Percentiles rank a stretch among this genome's conserved stretches.
Conservation (phyloP, 2,888 invertebrate species). For the Vannuccia rotundouncinata region DNA sequence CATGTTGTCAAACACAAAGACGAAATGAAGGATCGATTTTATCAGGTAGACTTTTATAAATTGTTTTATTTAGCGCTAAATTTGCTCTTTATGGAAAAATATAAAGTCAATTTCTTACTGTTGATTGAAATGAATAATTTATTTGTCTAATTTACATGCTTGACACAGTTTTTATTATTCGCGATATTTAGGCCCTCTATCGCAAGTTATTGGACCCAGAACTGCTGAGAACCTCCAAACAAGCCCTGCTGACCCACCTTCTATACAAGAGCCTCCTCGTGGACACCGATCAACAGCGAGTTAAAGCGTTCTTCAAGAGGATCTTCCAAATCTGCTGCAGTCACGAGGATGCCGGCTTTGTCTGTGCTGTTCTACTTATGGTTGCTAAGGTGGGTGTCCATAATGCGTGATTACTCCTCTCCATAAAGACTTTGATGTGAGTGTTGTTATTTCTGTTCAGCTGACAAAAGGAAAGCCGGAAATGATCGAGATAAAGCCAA, state of each 20-base stretch:
- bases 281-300: slow-evolving; percentile 67
- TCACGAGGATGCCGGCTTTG: not conserved
- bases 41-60: too few relatives aligned
- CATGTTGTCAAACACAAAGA: slow-evolving; percentile 62
- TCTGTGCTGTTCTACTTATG: not conserved
- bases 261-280: slow-evolving; percentile 74
- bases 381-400: not conserved
- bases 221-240: slow-evolving; percentile 59
- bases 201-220: slow-evolving; percentile 73
- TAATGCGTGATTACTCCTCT: too few relatives aligned
- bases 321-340: not conserved
- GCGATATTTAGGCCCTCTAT: slow-evolving; percentile 75
- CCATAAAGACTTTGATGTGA: too few relatives aligned
- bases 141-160: too few relatives aligned
- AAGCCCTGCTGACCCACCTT: slow-evolving; percentile 74
- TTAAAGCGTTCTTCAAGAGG: slow-evolving; percentile 55
- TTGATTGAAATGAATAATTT: too few relatives aligned
- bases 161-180: too few relatives aligned
- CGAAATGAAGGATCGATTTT: slow-evolving; percentile 60
- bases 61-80: too few relatives aligned
- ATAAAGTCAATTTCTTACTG: too few relatives aligned
- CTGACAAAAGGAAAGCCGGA: slow-evolving; percentile 57
- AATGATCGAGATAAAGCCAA: slow-evolving; percentile 43
- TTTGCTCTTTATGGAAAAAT: too few relatives aligned
- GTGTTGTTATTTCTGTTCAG: too few relatives aligned